phyloP scores from a whole-genome alignment of 2,113 vertebrate genomes.

The Chaetops frenatus region DNA sequence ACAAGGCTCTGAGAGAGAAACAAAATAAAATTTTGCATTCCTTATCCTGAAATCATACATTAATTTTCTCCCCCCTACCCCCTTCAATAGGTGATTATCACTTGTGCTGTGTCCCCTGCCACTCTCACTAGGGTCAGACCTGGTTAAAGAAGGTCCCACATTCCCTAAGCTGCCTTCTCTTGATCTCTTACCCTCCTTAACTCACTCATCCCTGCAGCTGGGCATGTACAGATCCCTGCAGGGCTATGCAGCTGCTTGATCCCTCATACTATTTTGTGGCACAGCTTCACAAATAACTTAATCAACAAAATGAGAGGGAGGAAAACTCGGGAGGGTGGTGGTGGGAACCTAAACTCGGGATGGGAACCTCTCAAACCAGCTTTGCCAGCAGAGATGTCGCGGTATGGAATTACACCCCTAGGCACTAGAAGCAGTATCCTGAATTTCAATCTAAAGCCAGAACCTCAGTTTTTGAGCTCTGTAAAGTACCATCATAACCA shows the following conservation, averaged over 20 bases:
- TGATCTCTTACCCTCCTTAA: neutral
- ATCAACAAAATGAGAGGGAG: neutral
- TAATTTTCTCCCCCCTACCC: neutral
- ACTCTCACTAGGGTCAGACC: neutral
- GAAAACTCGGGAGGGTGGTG: neutral
- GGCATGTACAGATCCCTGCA: neutral
- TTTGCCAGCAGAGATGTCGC: neutral
- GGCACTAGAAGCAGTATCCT: neutral
- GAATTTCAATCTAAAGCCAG: neutral
- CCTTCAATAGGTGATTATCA: neutral
- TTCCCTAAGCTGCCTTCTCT: neutral
- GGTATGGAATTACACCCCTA: neutral
- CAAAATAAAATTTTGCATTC: neutral
- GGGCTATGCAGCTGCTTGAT: neutral
- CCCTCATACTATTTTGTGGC: rapidly evolving
- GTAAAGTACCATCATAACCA: neutral
- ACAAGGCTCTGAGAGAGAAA: neutral
- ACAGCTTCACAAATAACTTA: neutral
- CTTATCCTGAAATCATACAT: neutral
- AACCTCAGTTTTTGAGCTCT: neutral
- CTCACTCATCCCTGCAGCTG: neutral
- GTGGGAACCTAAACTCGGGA: neutral
- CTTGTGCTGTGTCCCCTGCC: neutral
- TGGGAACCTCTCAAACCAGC: constrained; percentile 11
- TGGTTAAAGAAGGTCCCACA: neutral